phyloP scores from a whole-genome alignment of 1,140 invertebrate species.

The Archivesica marissinica region DNA sequence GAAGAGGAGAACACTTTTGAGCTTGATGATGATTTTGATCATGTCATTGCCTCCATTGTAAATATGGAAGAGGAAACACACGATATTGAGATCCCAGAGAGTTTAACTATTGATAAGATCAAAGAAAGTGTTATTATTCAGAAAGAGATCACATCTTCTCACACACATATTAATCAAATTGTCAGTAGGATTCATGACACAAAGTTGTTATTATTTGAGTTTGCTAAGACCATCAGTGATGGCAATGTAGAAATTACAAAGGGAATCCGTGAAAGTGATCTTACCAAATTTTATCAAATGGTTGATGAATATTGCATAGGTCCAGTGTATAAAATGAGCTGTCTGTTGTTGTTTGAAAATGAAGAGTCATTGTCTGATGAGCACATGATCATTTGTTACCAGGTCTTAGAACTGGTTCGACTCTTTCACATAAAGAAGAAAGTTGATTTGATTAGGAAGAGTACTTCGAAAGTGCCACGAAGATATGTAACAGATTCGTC shows the following conservation, averaged over 20 bases:
- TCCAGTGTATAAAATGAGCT: conserved; percentile 9
- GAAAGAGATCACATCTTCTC: background rate
- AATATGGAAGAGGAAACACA: background rate
- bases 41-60: background rate
- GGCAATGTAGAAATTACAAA: background rate
- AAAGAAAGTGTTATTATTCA: too few species aligned
- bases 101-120: background rate
- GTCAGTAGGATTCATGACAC: background rate
- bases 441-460: background rate
- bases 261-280: background rate
- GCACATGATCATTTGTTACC: conserved; percentile 11
- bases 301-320: background rate
- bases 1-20: background rate
- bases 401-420: background rate
- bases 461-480: background rate
- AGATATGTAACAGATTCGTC: background rate
- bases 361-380: background rate
- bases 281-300: background rate
- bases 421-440: conserved; percentile 10
- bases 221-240: background rate
- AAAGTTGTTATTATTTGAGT: background rate
- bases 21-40: background rate
- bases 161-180: background rate
- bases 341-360: background rate
- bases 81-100: background rate